Percentiles rank a stretch among this genome's conserved stretches.
phyloP scores from a whole-genome alignment of 23 tunicate genomes.

The Styela plicata region DNA sequence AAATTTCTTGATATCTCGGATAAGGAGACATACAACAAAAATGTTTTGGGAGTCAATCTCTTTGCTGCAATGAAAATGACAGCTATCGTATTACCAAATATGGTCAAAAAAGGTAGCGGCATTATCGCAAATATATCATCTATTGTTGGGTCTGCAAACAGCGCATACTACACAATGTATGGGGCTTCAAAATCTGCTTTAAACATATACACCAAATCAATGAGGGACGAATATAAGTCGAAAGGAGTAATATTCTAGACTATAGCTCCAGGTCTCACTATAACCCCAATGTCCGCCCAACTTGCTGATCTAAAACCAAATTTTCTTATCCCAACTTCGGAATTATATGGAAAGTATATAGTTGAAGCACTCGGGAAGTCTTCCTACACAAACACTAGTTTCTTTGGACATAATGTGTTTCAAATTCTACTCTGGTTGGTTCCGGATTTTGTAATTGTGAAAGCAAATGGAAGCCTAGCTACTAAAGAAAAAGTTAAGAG shows the following conservation, averaged over 20 bases:
- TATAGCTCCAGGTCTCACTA: constrained; percentile 20
- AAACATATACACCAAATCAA: not conserved
- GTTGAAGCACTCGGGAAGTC: constrained; percentile 19
- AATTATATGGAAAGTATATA: constrained; percentile 10
- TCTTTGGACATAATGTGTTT: constrained; percentile 14
- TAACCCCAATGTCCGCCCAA: not conserved
- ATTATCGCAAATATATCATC: constrained; percentile 15
- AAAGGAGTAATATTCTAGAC: constrained; percentile 8
- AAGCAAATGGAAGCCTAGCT: not conserved
- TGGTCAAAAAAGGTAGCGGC: constrained; percentile 3
- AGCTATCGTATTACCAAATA: constrained; percentile 21
- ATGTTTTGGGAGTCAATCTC: constrained; percentile 14
- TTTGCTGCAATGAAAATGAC: constrained; percentile 12
- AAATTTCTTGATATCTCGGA: not conserved
- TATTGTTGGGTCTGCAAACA: not conserved
- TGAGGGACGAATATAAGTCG: not conserved
- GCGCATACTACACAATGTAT: constrained; percentile 10
- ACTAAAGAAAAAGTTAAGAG: not conserved
- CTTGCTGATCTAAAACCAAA: not conserved
- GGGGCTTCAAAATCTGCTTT: constrained; percentile 12
- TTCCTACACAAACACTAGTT: constrained; percentile 15
- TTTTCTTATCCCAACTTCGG: constrained; percentile 14
- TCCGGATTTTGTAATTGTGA: not conserved
- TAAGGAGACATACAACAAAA: not conserved
- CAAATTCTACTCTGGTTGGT: not conserved